A percentile compares a stretch with the other conserved stretches of the same genome.
Conservation (phyloP, 2,797 vertebrate genomes). For the Menidia menidia region DNA sequence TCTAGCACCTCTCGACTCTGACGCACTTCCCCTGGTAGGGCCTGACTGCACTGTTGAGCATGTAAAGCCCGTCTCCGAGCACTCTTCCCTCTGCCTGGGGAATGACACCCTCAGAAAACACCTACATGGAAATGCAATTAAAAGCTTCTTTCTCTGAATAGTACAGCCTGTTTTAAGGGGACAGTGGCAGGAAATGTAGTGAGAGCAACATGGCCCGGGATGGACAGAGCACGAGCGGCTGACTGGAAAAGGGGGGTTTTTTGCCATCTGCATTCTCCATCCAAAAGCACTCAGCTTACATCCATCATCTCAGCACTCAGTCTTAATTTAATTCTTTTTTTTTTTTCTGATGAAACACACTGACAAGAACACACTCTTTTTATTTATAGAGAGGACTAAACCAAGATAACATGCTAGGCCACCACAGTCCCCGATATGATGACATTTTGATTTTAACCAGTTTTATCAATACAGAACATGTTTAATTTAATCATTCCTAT, state of each 20-base stretch:
- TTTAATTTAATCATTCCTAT: no score
- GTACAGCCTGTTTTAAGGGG: slow-evolving; percentile 66
- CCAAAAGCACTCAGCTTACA: slow-evolving; percentile 62
- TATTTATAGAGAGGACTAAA: slow-evolving; percentile 53
- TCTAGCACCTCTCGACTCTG: slow-evolving; percentile 73
- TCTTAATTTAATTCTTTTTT: slow-evolving; percentile 59
- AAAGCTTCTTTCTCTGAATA: slow-evolving; percentile 78
- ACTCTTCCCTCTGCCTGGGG: slow-evolving; percentile 77
- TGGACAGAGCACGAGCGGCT: slow-evolving; percentile 50
- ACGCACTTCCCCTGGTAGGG: slow-evolving; percentile 72
- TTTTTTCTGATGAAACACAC: slow-evolving; percentile 52
- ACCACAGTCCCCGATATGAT: not conserved
- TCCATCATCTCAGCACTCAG: slow-evolving; percentile 66
- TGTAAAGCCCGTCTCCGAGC: slow-evolving; percentile 76
- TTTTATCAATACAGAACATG: no score
- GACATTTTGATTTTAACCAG: no score
- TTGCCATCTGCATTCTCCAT: slow-evolving; percentile 60
- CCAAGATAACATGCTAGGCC: slow-evolving; percentile 4
- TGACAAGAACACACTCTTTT: slow-evolving; percentile 6
- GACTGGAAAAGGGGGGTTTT: slow-evolving; percentile 4
- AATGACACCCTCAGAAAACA: slow-evolving; percentile 77
- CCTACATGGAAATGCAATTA: slow-evolving; percentile 86
- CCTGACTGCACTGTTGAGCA: slow-evolving; percentile 71
- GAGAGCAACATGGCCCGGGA: slow-evolving; percentile 57
- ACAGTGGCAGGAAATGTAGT: slow-evolving; percentile 67